Evolutionary conservation across 2,113 vertebrate species (phyloP).

Genomic region (Ammodytes dubius): DNA sequence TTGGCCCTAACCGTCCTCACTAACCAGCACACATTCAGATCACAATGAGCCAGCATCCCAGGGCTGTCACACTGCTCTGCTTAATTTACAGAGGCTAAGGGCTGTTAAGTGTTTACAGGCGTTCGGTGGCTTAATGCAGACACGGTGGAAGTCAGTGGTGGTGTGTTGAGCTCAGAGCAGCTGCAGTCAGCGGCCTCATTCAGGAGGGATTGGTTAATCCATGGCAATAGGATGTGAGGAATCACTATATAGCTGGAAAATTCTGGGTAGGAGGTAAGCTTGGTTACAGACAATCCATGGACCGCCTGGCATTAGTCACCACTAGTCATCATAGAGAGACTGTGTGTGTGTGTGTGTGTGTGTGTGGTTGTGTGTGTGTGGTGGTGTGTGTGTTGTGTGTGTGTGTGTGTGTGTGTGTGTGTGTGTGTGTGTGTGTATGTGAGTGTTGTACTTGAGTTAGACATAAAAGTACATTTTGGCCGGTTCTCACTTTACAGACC

Average conservation of each 20-base stretch:
- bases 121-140: slow-evolving; percentile 46
- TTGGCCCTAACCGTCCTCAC: slow-evolving; percentile 36
- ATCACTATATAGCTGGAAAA: slow-evolving; percentile 30
- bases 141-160: slow-evolving; percentile 17
- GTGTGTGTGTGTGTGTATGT: neutral
- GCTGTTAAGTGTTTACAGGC: slow-evolving; percentile 66
- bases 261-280: slow-evolving; percentile 1
- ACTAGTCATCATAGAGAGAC: slow-evolving; percentile 43
- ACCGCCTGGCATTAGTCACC: slow-evolving; percentile 71
- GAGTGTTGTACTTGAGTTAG: no score
- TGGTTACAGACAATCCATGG: slow-evolving; percentile 51
- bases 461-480: no score
- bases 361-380: neutral
- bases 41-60: slow-evolving; percentile 33
- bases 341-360: neutral
- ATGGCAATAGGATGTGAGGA: slow-evolving; percentile 38
- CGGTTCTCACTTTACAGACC: no score
- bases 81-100: slow-evolving; percentile 48
- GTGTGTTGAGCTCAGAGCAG: slow-evolving; percentile 57
- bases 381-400: neutral
- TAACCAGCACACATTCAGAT: slow-evolving; percentile 1
- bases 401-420: neutral
- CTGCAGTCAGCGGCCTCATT: slow-evolving; percentile 66
- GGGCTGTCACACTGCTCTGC: slow-evolving; percentile 37
- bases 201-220: slow-evolving; percentile 47